These are phyloP conservation scores for Coranthus polyacanthus DNA, from an alignment of 2,797 vertebrate species.

Conservation along the genomic window DNA sequence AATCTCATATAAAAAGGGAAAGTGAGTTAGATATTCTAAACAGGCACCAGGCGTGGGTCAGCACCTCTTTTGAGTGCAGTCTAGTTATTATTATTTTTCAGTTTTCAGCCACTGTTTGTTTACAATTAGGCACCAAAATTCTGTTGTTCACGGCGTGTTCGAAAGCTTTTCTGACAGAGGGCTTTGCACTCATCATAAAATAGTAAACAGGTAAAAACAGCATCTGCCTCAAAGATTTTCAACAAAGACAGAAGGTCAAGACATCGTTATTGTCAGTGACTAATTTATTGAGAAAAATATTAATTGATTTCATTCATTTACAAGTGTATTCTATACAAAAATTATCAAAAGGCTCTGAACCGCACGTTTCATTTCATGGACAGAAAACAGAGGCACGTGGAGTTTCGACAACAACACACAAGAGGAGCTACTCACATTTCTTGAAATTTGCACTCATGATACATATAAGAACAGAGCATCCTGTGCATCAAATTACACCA, in stretches of 20 bases:
- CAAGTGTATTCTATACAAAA: slow-evolving; percentile 34
- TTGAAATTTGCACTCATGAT: not conserved
- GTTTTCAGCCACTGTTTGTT: too few species aligned
- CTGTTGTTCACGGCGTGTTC: too few species aligned
- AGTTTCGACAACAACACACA: slow-evolving; percentile 20
- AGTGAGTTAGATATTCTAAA: too few species aligned
- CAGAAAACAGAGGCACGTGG: slow-evolving; percentile 42
- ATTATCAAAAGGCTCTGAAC: slow-evolving; percentile 25
- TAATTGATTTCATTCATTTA: slow-evolving; percentile 25
- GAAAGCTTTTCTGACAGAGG: too few species aligned
- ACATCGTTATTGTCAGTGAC: slow-evolving; percentile 5
- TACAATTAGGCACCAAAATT: too few species aligned
- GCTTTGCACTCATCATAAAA: too few species aligned
- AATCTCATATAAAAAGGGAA: too few species aligned
- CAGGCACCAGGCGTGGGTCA: too few species aligned
- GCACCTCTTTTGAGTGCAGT: too few species aligned
- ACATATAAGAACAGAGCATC: not conserved
- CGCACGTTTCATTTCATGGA: slow-evolving; percentile 16
- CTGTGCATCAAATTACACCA: not conserved
- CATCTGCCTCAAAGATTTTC: not conserved
- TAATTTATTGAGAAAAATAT: slow-evolving; percentile 50
- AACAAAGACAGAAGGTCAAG: not conserved
- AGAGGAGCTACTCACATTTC: not conserved
- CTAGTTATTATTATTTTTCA: too few species aligned
- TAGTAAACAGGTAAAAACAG: too few species aligned